Percentiles rank a stretch among this genome's conserved stretches.
These are phyloP conservation scores for Heliangelus exortis DNA, from an alignment of 2,797 vertebrate genomes.

Conservation along the genomic window DNA sequence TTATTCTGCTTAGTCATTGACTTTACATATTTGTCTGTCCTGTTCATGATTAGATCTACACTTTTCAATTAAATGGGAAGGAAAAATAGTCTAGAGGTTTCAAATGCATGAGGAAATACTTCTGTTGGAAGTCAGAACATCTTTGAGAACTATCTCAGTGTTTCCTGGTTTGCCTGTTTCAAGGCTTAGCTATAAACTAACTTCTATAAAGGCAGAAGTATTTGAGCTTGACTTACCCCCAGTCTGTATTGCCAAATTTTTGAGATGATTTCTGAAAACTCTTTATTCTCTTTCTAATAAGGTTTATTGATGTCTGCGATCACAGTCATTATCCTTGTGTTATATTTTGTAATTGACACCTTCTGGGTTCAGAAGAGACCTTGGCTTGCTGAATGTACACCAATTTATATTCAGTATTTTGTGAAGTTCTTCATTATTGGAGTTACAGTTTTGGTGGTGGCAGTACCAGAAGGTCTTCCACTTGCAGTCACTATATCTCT, in stretches of 20 bases:
- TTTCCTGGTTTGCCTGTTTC: background rate
- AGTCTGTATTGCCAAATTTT: background rate
- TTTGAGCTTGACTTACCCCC: background rate
- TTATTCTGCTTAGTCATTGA: background rate
- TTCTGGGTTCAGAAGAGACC: conserved; percentile 93
- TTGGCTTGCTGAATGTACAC: conserved; percentile 94
- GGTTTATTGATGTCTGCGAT: conserved; percentile 98
- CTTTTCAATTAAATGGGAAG: background rate
- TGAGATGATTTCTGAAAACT: background rate
- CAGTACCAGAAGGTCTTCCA: conserved; percentile 97
- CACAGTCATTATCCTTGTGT: conserved; percentile 97
- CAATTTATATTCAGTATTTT: conserved; percentile 98
- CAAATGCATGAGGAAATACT: background rate
- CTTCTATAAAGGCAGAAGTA: background rate
- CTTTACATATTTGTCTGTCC: background rate
- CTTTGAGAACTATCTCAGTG: background rate
- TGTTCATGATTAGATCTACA: background rate
- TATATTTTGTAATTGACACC: conserved; percentile 94
- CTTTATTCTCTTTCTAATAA: conserved; percentile 66
- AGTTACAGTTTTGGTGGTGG: conserved; percentile 97
- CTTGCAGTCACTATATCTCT: conserved; percentile 98
- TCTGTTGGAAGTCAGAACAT: background rate
- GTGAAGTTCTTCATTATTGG: conserved; percentile 99
- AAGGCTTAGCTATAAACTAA: background rate
- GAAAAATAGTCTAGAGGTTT: background rate